phyloP scores from a whole-genome alignment of 1,140 invertebrate genomes.

The Pseudoatta argentina region DNA sequence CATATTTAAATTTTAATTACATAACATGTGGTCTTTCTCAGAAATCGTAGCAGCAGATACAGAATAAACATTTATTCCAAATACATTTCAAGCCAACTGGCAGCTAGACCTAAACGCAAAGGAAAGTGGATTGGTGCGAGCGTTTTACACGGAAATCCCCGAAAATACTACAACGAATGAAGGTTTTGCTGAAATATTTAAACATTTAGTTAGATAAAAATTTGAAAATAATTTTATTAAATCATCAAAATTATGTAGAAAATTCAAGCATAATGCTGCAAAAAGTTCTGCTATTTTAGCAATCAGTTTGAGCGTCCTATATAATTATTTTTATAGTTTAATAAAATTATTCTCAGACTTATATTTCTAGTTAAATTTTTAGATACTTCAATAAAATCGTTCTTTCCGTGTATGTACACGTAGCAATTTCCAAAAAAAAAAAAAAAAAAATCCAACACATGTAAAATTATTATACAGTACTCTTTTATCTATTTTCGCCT shows the following conservation, averaged over 20 bases:
- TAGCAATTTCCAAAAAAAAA: neutral
- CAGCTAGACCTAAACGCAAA: constrained; percentile 28
- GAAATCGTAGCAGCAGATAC: constrained; percentile 38
- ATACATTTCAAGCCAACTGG: constrained; percentile 52
- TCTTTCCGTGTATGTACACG: too few relatives aligned
- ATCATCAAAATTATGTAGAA: too few relatives aligned
- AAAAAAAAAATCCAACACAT: neutral
- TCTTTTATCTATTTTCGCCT: neutral
- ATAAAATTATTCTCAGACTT: too few relatives aligned
- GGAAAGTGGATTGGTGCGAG: constrained; percentile 46
- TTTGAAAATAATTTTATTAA: too few relatives aligned
- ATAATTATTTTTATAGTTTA: too few relatives aligned
- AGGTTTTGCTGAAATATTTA: too few relatives aligned
- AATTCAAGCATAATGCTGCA: too few relatives aligned
- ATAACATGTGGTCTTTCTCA: constrained; percentile 1
- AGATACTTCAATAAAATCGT: too few relatives aligned
- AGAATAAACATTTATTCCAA: constrained; percentile 62
- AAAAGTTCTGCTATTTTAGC: too few relatives aligned
- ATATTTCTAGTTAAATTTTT: too few relatives aligned
- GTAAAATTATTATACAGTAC: neutral
- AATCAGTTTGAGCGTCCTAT: too few relatives aligned
- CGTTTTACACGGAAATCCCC: constrained; percentile 43
- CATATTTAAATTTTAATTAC: constrained; percentile 41
- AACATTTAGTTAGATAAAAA: too few relatives aligned
- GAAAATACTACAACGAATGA: constrained; percentile 30